Evolutionary conservation across 1,140 invertebrate genomes (phyloP).

Genomic region (Sinonovacula constricta): DNA sequence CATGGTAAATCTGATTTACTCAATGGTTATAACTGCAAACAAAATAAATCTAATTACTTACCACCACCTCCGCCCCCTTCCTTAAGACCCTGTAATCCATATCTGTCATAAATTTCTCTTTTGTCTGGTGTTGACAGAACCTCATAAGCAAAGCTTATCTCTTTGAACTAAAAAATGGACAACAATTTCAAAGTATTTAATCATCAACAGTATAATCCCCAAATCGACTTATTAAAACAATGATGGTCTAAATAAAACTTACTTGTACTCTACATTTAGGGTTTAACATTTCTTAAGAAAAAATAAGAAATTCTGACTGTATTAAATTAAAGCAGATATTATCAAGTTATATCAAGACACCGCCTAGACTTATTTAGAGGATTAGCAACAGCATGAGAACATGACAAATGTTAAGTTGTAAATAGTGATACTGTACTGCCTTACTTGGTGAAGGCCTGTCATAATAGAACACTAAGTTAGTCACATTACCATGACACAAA

Average conservation of each 20-base stretch:
- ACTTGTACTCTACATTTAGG: neutral
- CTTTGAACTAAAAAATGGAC: constrained; percentile 87
- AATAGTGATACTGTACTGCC: too few species aligned
- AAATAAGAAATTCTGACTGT: neutral
- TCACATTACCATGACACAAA: too few species aligned
- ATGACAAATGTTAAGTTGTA: too few species aligned
- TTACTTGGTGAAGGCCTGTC: too few species aligned
- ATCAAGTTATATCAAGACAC: too few species aligned
- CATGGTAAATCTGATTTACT: too few species aligned
- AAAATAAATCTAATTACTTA: constrained; percentile 11
- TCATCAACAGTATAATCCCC: neutral
- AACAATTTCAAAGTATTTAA: constrained; percentile 2
- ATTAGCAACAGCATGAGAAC: too few species aligned
- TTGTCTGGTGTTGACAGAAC: constrained; percentile 98
- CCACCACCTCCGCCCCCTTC: constrained; percentile 89
- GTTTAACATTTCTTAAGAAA: neutral
- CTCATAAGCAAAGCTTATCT: constrained; percentile 99
- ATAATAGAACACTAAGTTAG: too few species aligned
- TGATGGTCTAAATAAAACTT: neutral
- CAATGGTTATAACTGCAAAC: too few species aligned
- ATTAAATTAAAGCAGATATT: neutral
- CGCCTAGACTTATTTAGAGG: too few species aligned
- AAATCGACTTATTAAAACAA: neutral
- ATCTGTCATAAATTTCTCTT: constrained; percentile 96
- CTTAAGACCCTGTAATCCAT: constrained; percentile 97